Percentiles rank a stretch among this genome's conserved stretches.
These are phyloP conservation scores for Trachops cirrhosus DNA, from an alignment of 2,797 vertebrate genomes.

Conservation along the genomic window DNA sequence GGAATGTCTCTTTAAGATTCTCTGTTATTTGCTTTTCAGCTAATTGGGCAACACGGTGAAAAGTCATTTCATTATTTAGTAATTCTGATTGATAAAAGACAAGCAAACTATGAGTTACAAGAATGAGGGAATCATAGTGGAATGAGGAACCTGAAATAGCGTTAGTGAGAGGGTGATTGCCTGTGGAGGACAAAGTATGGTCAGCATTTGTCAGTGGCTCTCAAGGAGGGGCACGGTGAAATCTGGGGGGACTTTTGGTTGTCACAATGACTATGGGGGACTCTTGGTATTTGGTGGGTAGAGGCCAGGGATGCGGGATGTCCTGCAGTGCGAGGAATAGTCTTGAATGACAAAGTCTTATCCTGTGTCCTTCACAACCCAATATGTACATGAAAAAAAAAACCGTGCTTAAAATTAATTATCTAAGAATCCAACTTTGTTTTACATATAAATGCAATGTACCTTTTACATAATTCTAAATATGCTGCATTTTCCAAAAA, in stretches of 20 bases:
- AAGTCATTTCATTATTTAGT: not conserved
- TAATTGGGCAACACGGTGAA: not conserved
- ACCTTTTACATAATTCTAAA: not conserved
- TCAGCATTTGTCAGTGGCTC: not conserved
- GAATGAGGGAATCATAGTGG: not conserved
- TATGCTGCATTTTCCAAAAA: not conserved
- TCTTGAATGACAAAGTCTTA: not conserved
- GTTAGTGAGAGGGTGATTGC: not conserved
- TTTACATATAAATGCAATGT: not conserved
- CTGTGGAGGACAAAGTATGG: no score
- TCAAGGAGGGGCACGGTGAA: not conserved
- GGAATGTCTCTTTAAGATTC: not conserved
- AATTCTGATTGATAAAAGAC: not conserved
- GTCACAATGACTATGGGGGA: not conserved
- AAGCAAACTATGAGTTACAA: not conserved
- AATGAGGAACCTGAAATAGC: not conserved
- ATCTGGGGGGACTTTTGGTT: not conserved
- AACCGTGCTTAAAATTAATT: not conserved
- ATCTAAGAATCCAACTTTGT: not conserved
- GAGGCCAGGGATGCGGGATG: not conserved
- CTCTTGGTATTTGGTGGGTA: not conserved
- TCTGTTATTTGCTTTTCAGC: conserved; percentile 1
- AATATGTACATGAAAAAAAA: not conserved
- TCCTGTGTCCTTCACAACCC: not conserved
- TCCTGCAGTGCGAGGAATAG: not conserved